phyloP scores from a whole-genome alignment of 2,888 invertebrate genomes.

The Cabera pusaria region DNA sequence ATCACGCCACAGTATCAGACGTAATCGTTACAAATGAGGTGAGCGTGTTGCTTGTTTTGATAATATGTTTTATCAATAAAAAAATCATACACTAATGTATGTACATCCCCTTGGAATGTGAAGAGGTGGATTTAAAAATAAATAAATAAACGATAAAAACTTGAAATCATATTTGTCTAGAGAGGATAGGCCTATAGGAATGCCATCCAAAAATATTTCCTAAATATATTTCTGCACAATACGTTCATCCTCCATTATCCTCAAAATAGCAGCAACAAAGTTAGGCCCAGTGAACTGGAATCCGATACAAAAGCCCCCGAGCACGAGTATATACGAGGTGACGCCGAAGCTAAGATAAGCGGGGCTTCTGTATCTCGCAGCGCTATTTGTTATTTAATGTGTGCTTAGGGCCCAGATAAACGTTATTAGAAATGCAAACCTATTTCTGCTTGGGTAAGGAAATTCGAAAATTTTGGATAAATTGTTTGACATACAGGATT shows the following conservation, averaged over 20 bases:
- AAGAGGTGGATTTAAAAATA: too few relatives aligned
- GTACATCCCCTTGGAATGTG: too few relatives aligned
- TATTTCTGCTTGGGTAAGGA: not conserved
- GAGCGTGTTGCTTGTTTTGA: too few relatives aligned
- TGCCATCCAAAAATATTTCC: not conserved
- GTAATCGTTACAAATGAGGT: too few relatives aligned
- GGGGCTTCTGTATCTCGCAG: slow-evolving; percentile 39
- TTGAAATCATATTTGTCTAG: too few relatives aligned
- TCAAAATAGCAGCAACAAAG: slow-evolving; percentile 11
- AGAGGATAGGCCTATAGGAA: too few relatives aligned
- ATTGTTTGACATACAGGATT: too few relatives aligned
- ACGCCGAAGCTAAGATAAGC: slow-evolving; percentile 44
- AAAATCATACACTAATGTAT: too few relatives aligned
- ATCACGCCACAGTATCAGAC: too few relatives aligned
- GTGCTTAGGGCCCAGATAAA: slow-evolving; percentile 22
- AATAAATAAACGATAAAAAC: too few relatives aligned
- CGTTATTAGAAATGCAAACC: slow-evolving; percentile 10
- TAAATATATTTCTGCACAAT: not conserved
- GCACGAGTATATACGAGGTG: slow-evolving; percentile 23
- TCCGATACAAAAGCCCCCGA: slow-evolving; percentile 24
- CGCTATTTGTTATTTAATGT: slow-evolving; percentile 63
- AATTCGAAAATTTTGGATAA: not conserved
- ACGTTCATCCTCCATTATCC: slow-evolving; percentile 9
- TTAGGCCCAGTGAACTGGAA: slow-evolving; percentile 23
- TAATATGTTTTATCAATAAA: too few relatives aligned